Conservation (phyloP, 2,888 invertebrate genomes). For the Cephus pulcher region DNA sequence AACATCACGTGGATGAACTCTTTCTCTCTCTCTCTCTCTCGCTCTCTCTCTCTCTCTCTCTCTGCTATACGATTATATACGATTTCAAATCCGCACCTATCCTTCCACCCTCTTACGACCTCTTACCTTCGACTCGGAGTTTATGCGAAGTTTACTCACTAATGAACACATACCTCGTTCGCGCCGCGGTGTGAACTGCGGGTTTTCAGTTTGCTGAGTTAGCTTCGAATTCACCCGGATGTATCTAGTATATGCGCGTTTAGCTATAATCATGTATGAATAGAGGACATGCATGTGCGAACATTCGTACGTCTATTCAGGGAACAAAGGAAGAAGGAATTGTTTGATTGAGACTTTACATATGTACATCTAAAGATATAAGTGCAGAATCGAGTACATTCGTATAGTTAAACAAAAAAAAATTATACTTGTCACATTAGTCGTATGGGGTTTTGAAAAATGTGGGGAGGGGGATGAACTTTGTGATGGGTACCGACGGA, state of each 20-base stretch:
- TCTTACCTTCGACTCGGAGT: background rate
- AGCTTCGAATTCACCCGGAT: background rate
- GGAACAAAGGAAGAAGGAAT: background rate
- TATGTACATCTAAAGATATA: background rate
- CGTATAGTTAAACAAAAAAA: background rate
- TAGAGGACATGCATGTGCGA: background rate
- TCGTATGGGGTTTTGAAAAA: background rate
- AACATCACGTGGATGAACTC: slow-evolving; percentile 38
- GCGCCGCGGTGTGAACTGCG: background rate
- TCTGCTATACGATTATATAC: slow-evolving; percentile 16
- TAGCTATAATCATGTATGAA: background rate
- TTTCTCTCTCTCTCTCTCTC: background rate
- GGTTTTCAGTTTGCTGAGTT: background rate
- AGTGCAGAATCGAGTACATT: background rate
- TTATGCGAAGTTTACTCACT: slow-evolving; percentile 8
- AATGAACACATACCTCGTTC: slow-evolving; percentile 10
- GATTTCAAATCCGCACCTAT: slow-evolving; percentile 11
- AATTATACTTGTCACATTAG: background rate
- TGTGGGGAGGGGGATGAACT: background rate
- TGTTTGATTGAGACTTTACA: background rate
- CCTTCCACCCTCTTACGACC: background rate
- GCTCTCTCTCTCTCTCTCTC: background rate
- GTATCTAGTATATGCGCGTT: background rate
- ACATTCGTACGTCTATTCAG: background rate
- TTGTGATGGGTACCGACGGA: background rate